Conservation (phyloP, 2,113 vertebrate species). For the Hypanus sabinus region DNA sequence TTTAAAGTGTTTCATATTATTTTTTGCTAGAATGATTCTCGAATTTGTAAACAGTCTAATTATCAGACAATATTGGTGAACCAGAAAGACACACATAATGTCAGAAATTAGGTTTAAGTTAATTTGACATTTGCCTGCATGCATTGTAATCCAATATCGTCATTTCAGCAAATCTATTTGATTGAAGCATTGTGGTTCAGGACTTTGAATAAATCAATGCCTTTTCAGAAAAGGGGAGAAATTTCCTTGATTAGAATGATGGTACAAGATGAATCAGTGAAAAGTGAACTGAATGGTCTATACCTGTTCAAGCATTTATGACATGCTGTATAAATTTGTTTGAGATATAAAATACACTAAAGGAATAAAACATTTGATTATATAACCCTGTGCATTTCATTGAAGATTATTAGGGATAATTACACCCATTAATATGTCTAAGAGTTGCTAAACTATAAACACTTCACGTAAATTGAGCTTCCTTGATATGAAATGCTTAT, state of each 20-base stretch:
- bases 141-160: neutral
- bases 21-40: neutral
- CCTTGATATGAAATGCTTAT: neutral
- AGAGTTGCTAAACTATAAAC: neutral
- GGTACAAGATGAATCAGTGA: neutral
- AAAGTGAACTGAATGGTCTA: neutral
- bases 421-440: neutral
- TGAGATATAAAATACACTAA: neutral
- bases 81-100: conserved; percentile 12
- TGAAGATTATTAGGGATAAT: neutral
- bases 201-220: neutral
- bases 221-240: neutral
- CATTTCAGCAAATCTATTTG: neutral
- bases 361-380: neutral
- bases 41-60: neutral
- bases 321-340: neutral
- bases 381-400: neutral
- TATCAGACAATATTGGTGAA: neutral
- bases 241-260: neutral
- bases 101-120: neutral
- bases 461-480: neutral
- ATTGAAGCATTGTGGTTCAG: conserved; percentile 4
- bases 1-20: neutral
- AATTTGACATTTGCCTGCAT: neutral
- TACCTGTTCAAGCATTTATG: neutral